These are phyloP conservation scores for Eupithecia centaureata DNA, from an alignment of 2,888 invertebrate species.

Conservation along the genomic window DNA sequence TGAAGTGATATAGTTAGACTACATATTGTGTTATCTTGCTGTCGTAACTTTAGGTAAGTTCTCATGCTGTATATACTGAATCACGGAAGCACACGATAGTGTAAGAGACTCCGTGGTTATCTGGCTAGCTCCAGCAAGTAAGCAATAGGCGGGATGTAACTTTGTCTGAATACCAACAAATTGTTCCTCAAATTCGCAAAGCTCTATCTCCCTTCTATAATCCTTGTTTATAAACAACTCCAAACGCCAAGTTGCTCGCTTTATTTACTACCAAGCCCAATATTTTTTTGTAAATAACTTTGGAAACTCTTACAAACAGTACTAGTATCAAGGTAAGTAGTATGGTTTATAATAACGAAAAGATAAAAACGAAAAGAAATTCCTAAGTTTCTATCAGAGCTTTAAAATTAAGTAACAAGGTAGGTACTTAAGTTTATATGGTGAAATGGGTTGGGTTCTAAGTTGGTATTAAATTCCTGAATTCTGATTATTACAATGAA, in stretches of 20 bases:
- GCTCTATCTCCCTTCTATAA: not conserved
- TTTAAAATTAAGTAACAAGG: not conserved
- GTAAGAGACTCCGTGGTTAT: slow-evolving; percentile 59
- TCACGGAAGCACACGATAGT: slow-evolving; percentile 42
- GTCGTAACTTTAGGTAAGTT: slow-evolving; percentile 60
- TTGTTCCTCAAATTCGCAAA: not conserved
- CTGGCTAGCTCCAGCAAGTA: slow-evolving; percentile 57
- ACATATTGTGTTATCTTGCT: slow-evolving; percentile 52
- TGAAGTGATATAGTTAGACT: slow-evolving; percentile 65
- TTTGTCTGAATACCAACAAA: slow-evolving; percentile 16
- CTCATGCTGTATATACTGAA: slow-evolving; percentile 8
- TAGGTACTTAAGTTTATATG: not conserved
- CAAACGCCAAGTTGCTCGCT: not conserved
- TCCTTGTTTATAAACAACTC: not conserved
- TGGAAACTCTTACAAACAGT: not conserved
- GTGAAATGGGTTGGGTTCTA: not conserved
- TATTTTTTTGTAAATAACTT: not conserved
- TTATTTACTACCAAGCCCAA: not conserved
- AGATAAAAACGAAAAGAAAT: too few species aligned
- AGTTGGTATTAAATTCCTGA: not conserved
- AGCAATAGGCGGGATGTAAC: slow-evolving; percentile 67
- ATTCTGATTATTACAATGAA: not conserved
- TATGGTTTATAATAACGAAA: too few species aligned
- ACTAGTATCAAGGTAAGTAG: too few species aligned
- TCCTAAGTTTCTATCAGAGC: not conserved